A percentile compares a stretch with the other conserved stretches of the same genome.
Conservation (phyloP, 2,113 vertebrate species). For the Chinchilla lanigera region DNA sequence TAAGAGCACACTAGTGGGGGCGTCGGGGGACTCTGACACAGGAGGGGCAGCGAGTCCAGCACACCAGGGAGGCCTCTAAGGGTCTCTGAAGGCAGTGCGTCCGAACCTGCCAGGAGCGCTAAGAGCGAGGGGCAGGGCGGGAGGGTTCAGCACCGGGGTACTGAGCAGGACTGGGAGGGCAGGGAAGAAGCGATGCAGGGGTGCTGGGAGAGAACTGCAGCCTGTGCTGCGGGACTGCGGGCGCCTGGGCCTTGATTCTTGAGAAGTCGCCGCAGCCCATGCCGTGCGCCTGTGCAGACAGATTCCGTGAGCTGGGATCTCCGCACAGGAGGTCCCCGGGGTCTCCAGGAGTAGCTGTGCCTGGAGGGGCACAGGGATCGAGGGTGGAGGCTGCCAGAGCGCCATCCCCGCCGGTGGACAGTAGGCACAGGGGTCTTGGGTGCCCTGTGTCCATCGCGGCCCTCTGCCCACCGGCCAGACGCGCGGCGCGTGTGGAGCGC, state of each 20-base stretch:
- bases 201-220: accelerated
- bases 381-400: background rate
- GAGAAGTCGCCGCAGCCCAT: background rate
- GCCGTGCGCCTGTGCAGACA: background rate
- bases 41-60: background rate
- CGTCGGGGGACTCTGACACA: background rate
- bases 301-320: too few relatives aligned
- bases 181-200: background rate
- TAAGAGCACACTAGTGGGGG: background rate
- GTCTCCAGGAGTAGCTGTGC: background rate
- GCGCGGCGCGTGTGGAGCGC: accelerated
- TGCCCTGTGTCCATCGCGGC: background rate
- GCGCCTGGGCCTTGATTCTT: background rate
- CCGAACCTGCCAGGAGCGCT: accelerated
- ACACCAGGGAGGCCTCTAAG: background rate
- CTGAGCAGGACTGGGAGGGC: background rate
- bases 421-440: accelerated
- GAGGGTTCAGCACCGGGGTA: background rate
- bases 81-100: background rate
- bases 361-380: too few relatives aligned
- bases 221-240: accelerated
- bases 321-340: accelerated
- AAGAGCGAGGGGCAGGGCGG: background rate
- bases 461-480: background rate
- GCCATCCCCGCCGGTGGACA: too few relatives aligned